A percentile compares a stretch with the other conserved stretches of the same genome.
These are phyloP conservation scores for Drosophila parthenogenetica DNA, from an alignment of 2,888 invertebrate species.

Conservation along the genomic window DNA sequence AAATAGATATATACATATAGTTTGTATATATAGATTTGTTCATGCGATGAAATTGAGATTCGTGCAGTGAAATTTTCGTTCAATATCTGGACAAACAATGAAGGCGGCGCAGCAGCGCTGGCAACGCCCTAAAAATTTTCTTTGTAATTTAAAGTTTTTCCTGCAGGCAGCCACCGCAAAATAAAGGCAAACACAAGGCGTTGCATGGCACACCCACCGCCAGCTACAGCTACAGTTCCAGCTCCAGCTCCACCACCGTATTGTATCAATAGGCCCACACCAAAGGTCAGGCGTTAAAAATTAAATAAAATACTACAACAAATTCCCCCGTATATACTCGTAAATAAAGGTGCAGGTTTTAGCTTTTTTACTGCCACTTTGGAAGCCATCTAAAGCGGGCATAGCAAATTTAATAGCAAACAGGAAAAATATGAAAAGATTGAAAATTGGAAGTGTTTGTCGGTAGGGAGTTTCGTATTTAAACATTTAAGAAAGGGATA, in stretches of 20 bases:
- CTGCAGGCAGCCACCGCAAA: slow-evolving; percentile 36
- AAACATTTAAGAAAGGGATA: neutral
- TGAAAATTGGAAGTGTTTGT: slow-evolving; percentile 17
- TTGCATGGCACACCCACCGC: slow-evolving; percentile 66
- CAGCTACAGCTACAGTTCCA: slow-evolving; percentile 58
- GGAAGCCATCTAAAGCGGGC: slow-evolving; percentile 46
- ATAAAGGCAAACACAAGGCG: slow-evolving; percentile 75
- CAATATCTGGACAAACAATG: slow-evolving; percentile 32
- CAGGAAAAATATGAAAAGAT: slow-evolving; percentile 42
- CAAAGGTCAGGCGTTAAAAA: slow-evolving; percentile 69
- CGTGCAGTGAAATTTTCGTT: slow-evolving; percentile 65
- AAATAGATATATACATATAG: neutral
- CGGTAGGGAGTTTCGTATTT: neutral
- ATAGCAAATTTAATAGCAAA: slow-evolving; percentile 46
- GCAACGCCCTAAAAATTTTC: slow-evolving; percentile 50
- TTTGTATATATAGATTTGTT: neutral
- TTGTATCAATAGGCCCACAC: slow-evolving; percentile 49
- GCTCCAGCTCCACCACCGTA: slow-evolving; percentile 36
- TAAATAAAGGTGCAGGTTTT: slow-evolving; percentile 72
- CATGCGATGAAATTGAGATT: slow-evolving; percentile 34
- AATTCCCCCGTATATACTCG: slow-evolving; percentile 30
- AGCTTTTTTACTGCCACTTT: slow-evolving; percentile 14
- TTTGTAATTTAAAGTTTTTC: slow-evolving; percentile 35
- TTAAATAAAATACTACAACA: slow-evolving; percentile 42
- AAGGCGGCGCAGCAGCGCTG: slow-evolving; percentile 21